Conservation (phyloP, 1,140 invertebrate species). For the Glomeris maerens region DNA sequence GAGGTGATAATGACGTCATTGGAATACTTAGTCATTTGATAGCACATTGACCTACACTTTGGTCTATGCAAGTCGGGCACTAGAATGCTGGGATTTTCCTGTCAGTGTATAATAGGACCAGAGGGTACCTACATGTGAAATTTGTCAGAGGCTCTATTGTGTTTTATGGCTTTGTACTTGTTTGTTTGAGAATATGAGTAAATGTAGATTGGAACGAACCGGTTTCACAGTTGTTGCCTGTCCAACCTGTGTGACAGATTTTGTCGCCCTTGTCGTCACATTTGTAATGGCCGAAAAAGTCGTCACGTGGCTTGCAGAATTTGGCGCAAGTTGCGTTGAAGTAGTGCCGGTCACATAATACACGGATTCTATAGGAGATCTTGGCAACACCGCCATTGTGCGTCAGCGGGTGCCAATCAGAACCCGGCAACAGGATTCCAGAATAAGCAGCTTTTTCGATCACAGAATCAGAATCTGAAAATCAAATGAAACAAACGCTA, state of each 20-base stretch:
- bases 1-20: conserved; percentile 15
- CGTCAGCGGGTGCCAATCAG: conserved; percentile 76
- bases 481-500: too few relatives aligned
- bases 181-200: neutral
- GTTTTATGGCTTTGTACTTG: too few relatives aligned
- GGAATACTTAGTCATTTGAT: neutral
- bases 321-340: conserved; percentile 36
- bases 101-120: too few relatives aligned
- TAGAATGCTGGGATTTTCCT: too few relatives aligned
- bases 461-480: conserved; percentile 46
- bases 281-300: conserved; percentile 33
- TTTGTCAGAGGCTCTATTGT: too few relatives aligned
- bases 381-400: conserved; percentile 38
- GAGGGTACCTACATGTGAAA: too few relatives aligned
- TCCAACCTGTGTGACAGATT: conserved; percentile 36
- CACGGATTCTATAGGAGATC: conserved; percentile 32
- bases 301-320: conserved; percentile 25
- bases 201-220: conserved; percentile 12
- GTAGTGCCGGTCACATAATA: conserved; percentile 31
- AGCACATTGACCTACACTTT: too few relatives aligned
- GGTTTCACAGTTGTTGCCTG: conserved; percentile 37
- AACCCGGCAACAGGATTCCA: conserved; percentile 70
- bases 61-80: too few relatives aligned
- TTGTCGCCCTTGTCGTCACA: conserved; percentile 29
- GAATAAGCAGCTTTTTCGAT: conserved; percentile 80